Evolutionary conservation across 2,888 invertebrate species (phyloP).

Genomic region (Drosophila picticornis): DNA sequence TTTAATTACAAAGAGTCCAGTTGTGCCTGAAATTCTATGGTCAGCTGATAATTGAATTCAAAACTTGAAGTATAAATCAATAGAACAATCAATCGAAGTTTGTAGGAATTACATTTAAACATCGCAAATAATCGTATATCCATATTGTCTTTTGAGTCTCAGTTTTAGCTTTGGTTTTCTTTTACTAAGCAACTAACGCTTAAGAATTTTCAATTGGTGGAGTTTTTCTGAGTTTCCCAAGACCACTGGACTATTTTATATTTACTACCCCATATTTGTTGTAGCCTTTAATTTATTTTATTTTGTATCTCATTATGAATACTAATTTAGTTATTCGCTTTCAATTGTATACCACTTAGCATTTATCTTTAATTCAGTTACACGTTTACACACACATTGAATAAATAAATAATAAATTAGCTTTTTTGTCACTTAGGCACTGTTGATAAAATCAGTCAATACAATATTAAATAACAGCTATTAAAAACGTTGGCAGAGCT

Average conservation of each 20-base stretch:
- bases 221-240: no score
- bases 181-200: no score
- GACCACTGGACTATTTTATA: no score
- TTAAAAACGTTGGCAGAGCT: background rate
- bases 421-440: background rate
- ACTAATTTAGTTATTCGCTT: background rate
- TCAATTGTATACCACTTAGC: background rate
- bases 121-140: background rate
- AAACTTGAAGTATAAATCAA: background rate
- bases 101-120: background rate
- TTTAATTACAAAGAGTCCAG: background rate
- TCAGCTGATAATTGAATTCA: background rate
- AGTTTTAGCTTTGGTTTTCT: no score
- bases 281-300: background rate
- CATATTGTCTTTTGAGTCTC: background rate
- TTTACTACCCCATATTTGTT: no score
- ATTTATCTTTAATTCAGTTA: background rate
- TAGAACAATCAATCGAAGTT: background rate
- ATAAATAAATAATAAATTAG: background rate
- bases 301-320: background rate
- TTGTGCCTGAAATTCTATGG: background rate
- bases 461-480: background rate
- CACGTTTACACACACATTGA: background rate
- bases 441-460: background rate
- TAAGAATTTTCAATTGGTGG: background rate